A percentile compares a stretch with the other conserved stretches of the same genome.
Evolutionary conservation across 2,113 vertebrate species (phyloP).

Genomic region (Cheilinus undulatus): DNA sequence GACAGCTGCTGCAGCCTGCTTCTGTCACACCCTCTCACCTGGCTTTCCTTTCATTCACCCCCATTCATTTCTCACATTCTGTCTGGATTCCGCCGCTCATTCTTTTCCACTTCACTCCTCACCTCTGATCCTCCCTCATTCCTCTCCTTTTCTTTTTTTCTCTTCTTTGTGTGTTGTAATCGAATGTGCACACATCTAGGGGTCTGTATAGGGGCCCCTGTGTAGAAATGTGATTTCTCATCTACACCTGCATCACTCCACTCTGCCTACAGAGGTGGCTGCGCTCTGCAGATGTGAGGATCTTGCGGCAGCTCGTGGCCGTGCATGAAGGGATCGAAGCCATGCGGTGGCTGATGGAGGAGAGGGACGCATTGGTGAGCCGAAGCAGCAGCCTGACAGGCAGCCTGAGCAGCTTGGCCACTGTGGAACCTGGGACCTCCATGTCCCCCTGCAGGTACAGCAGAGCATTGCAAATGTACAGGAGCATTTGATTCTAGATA

Average conservation of each 20-base stretch:
- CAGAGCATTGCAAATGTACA: neutral
- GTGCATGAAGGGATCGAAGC: conserved; percentile 93
- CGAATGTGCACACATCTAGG: neutral
- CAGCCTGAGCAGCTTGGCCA: conserved; percentile 90
- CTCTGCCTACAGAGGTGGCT: conserved; percentile 75
- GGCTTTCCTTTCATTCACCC: neutral
- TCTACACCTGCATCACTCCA: neutral
- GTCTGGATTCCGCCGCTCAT: conserved; percentile 32
- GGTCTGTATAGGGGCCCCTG: neutral
- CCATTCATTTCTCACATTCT: conserved; percentile 25
- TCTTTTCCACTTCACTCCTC: neutral
- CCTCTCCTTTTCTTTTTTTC: neutral
- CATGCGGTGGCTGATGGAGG: conserved; percentile 90
- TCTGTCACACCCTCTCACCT: conserved; percentile 38
- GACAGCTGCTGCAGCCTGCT: conserved; percentile 27
- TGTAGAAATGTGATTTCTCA: neutral
- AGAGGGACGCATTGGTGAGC: conserved; percentile 83
- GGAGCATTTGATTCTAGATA: neutral
- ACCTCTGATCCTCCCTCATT: neutral
- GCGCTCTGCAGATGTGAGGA: conserved; percentile 88
- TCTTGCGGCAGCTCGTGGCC: conserved; percentile 89
- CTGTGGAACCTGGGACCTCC: conserved; percentile 20
- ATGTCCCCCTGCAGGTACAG: conserved; percentile 59
- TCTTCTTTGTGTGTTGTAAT: neutral
- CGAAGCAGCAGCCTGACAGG: conserved; percentile 89